phyloP scores from a whole-genome alignment of 2,888 invertebrate species.

The Anaspis maculata region DNA sequence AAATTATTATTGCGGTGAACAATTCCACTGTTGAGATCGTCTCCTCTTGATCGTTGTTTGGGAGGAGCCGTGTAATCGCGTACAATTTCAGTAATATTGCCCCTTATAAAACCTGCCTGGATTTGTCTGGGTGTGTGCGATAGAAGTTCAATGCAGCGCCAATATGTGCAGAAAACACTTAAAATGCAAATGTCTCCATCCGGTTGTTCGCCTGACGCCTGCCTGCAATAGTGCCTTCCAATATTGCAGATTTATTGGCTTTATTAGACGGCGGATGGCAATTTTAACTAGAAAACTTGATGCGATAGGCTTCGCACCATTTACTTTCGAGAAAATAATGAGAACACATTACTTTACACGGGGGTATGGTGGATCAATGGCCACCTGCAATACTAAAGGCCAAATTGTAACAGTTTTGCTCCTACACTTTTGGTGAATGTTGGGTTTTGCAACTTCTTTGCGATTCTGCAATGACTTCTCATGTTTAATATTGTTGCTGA shows the following conservation, averaged over 20 bases:
- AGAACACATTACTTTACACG: no score
- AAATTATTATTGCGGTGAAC: slow-evolving; percentile 9
- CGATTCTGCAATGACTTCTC: no score
- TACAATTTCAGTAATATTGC: slow-evolving; percentile 18
- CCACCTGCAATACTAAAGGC: no score
- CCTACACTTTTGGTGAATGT: no score
- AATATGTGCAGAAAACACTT: slow-evolving; percentile 40
- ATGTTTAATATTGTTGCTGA: no score
- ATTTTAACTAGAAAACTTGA: slow-evolving; percentile 21
- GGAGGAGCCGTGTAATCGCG: slow-evolving; percentile 16
- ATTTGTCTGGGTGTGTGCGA: slow-evolving; percentile 18
- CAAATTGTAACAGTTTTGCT: no score
- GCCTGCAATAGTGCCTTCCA: slow-evolving; percentile 22
- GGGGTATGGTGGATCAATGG: no score
- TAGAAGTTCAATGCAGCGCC: slow-evolving; percentile 26
- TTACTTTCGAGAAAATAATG: no score
- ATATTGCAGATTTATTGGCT: slow-evolving; percentile 32
- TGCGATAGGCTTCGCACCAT: no score
- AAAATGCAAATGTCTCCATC: slow-evolving; percentile 41
- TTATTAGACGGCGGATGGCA: slow-evolving; percentile 25
- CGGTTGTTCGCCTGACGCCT: slow-evolving; percentile 25
- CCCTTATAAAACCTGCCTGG: slow-evolving; percentile 18
- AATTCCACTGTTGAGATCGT: no score
- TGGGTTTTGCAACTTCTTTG: no score
- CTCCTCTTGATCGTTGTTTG: slow-evolving; percentile 11